Evolutionary conservation across 2,888 invertebrate species (phyloP).

Genomic region (Operophtera brumata): DNA sequence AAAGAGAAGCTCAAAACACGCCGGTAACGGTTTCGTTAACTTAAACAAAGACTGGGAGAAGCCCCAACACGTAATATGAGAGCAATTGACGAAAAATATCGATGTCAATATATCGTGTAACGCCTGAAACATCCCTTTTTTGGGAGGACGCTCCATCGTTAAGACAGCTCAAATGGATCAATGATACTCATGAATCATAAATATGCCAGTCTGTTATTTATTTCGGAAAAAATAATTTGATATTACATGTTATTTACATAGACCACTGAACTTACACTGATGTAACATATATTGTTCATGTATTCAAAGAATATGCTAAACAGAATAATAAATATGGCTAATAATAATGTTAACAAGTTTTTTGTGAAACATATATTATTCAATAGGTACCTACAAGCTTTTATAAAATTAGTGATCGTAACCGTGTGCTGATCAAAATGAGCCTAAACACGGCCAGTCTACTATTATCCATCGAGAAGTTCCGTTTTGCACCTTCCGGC

Average conservation of each 20-base stretch:
- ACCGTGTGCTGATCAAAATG: too few relatives aligned
- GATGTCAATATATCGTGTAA: constrained; percentile 45
- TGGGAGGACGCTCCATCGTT: constrained; percentile 15
- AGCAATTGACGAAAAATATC: constrained; percentile 45
- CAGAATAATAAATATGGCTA: background rate
- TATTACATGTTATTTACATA: background rate
- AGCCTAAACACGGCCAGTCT: too few relatives aligned
- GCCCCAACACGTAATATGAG: constrained; percentile 43
- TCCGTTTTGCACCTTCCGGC: too few relatives aligned
- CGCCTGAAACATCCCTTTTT: constrained; percentile 40
- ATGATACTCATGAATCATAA: background rate
- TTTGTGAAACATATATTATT: too few relatives aligned
- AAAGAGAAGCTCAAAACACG: constrained; percentile 35
- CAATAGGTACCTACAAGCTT: too few relatives aligned
- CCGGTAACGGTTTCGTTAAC: constrained; percentile 17
- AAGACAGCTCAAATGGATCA: constrained; percentile 3
- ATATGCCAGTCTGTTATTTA: background rate
- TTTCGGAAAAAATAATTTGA: background rate
- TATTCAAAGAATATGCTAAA: background rate
- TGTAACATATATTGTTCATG: background rate
- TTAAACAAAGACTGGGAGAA: constrained; percentile 35
- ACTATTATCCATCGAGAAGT: too few relatives aligned
- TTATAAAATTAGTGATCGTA: too few relatives aligned
- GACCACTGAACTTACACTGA: background rate
- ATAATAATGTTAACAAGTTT: too few relatives aligned